A percentile compares a stretch with the other conserved stretches of the same genome.
Evolutionary conservation across 2,797 vertebrate genomes (phyloP).

Genomic region (Melanotaenia nigrans): DNA sequence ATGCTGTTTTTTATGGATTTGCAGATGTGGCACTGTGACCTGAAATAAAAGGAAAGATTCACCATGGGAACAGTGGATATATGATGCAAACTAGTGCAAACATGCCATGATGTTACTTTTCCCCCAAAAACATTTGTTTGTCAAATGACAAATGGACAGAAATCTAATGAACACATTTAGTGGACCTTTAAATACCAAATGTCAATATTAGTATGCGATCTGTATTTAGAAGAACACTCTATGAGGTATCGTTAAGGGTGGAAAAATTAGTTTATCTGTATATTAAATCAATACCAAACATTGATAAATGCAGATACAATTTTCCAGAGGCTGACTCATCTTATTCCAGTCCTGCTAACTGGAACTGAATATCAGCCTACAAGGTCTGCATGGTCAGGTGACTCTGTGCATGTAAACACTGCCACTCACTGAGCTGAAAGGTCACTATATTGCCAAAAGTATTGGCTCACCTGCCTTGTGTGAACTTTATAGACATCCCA

Average conservation of each 20-base stretch:
- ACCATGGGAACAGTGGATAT: too few relatives aligned
- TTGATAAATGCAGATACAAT: neutral
- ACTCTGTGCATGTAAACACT: constrained; percentile 69
- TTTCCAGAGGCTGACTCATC: neutral
- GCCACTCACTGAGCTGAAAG: constrained; percentile 32
- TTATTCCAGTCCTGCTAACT: neutral
- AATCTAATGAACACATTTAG: neutral
- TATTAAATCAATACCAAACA: neutral
- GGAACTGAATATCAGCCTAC: neutral
- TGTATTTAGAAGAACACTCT: neutral
- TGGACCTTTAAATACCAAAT: neutral
- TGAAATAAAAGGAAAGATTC: too few relatives aligned
- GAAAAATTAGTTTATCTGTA: neutral
- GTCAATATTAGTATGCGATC: neutral
- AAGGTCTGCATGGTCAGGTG: constrained; percentile 2
- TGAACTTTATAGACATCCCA: too few relatives aligned
- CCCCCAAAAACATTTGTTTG: neutral
- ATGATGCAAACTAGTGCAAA: too few relatives aligned
- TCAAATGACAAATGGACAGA: neutral
- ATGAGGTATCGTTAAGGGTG: neutral
- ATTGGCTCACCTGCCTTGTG: too few relatives aligned
- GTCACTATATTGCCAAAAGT: too few relatives aligned
- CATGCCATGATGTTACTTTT: too few relatives aligned
- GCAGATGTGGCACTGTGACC: too few relatives aligned
- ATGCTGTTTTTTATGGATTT: too few relatives aligned